Percentiles rank a stretch among this genome's conserved stretches.
These are phyloP conservation scores for Pandemis corylana DNA, from an alignment of 2,888 invertebrate genomes.

Conservation along the genomic window DNA sequence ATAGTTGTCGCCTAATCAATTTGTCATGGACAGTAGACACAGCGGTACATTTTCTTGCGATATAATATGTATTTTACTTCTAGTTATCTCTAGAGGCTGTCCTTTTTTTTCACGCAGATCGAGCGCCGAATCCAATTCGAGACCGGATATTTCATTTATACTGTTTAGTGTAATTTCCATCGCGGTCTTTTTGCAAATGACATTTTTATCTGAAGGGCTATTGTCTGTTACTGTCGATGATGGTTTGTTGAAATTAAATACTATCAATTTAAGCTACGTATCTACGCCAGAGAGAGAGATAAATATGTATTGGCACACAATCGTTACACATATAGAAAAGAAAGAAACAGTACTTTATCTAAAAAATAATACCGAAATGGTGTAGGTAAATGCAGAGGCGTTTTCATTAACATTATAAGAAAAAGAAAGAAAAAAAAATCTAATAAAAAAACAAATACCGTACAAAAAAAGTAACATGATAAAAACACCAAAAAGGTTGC, in stretches of 20 bases:
- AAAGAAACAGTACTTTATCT: too few species aligned
- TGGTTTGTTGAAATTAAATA: background rate
- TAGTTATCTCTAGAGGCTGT: slow-evolving; percentile 1
- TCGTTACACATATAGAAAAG: too few species aligned
- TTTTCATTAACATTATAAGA: too few species aligned
- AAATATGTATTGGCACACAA: too few species aligned
- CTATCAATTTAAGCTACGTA: background rate
- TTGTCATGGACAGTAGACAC: background rate
- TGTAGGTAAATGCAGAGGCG: too few species aligned
- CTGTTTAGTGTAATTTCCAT: slow-evolving; percentile 31
- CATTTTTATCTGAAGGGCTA: slow-evolving; percentile 4
- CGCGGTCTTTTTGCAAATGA: slow-evolving; percentile 10
- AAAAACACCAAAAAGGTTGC: too few species aligned
- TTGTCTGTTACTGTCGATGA: background rate
- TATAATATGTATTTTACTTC: background rate
- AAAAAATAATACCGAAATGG: too few species aligned
- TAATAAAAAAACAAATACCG: too few species aligned
- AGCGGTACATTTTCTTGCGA: background rate
- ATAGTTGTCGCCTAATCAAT: slow-evolving; percentile 3
- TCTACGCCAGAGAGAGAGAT: too few species aligned
- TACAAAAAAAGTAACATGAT: too few species aligned
- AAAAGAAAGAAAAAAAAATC: too few species aligned
- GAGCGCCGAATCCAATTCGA: slow-evolving; percentile 17
- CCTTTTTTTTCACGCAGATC: slow-evolving; percentile 24
- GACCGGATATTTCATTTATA: slow-evolving; percentile 33